These are phyloP conservation scores for Protaetia brevitarsis DNA, from an alignment of 1,140 invertebrate genomes.

Conservation along the genomic window DNA sequence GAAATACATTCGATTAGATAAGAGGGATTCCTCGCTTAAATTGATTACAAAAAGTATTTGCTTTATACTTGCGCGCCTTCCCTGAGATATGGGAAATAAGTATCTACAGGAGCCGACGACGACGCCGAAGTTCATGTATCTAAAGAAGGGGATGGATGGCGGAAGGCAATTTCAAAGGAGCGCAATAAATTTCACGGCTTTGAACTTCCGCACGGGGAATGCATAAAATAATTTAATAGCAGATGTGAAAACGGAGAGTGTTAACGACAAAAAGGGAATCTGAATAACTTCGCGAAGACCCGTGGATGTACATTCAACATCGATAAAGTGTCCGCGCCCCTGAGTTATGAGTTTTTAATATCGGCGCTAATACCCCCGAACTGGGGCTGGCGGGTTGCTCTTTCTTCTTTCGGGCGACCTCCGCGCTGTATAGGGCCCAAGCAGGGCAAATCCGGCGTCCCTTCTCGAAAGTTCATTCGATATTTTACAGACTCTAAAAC, in stretches of 20 bases:
- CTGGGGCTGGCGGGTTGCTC: background rate
- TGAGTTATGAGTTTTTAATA: slow-evolving; percentile 36
- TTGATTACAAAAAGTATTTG: background rate
- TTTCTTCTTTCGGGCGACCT: background rate
- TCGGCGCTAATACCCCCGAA: slow-evolving; percentile 28
- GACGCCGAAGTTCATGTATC: background rate
- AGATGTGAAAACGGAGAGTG: slow-evolving; percentile 29
- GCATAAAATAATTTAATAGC: slow-evolving; percentile 31
- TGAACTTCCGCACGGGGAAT: slow-evolving; percentile 17
- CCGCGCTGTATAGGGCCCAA: background rate
- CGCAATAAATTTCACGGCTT: slow-evolving; percentile 7
- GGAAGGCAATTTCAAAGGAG: background rate
- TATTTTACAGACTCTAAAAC: slow-evolving; percentile 23
- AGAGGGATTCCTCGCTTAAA: background rate
- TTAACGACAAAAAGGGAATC: slow-evolving; percentile 29
- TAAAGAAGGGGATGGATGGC: background rate
- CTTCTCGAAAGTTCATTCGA: slow-evolving; percentile 21
- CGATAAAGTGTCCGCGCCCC: slow-evolving; percentile 30
- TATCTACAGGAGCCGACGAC: background rate
- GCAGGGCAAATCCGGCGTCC: background rate
- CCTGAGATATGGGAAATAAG: background rate
- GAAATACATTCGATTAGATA: background rate
- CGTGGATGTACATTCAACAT: slow-evolving; percentile 30
- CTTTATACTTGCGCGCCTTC: background rate
- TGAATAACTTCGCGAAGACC: slow-evolving; percentile 20